Evolutionary conservation across 2,113 vertebrate species (phyloP), one percentile per base, ranked within the genome.

Genomic region (Grammomys dolichurus): DNA sequence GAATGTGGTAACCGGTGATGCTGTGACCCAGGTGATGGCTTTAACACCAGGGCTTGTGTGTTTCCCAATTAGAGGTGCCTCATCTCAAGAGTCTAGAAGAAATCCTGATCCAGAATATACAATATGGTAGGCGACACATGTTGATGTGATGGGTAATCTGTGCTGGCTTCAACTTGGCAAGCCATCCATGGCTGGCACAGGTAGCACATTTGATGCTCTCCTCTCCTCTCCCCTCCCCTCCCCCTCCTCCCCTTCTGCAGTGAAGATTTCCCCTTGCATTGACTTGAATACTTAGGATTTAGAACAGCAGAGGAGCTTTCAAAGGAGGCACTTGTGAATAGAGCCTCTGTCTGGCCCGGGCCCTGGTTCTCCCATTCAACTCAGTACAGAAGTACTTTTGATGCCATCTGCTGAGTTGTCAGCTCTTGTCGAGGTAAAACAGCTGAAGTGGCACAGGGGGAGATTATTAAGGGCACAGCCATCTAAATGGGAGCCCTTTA

Each of bases 321-420:
- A 91, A 84, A 97, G 96, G 87, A 86, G 22, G 48, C 22, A 9
- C 43, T 93, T 96, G 56, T 98, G 96, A 98, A 97, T 96, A 26
- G 94, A 36, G 26, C 56, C 82, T 96, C 96, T 97, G 97, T 98
- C 81, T 0, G 0, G 77, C 85, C 67, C 7, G 22, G 86, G 89
- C 95, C 94, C 93, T 96, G 20, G 14, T 51, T 10, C 70, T 58
- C 24, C 78, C 82, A 73, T 96, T 96, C 90, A 95, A n/a, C 89
- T 40, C 89, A 97, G 95, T 69, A 97, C 95, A 97, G 97, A 98
- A 96, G 96, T 93, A 95, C 96, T 97, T 97, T 98, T 97, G 97
- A 97, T 97, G 58, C 96, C 89, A 69, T 96, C 97, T 97, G 94
- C 97, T 97, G 96, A 87, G 94, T 89, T 91, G 96, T 96, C 89